These are phyloP conservation scores for Molossus molossus DNA, from an alignment of 2,797 vertebrate species.

Conservation along the genomic window DNA sequence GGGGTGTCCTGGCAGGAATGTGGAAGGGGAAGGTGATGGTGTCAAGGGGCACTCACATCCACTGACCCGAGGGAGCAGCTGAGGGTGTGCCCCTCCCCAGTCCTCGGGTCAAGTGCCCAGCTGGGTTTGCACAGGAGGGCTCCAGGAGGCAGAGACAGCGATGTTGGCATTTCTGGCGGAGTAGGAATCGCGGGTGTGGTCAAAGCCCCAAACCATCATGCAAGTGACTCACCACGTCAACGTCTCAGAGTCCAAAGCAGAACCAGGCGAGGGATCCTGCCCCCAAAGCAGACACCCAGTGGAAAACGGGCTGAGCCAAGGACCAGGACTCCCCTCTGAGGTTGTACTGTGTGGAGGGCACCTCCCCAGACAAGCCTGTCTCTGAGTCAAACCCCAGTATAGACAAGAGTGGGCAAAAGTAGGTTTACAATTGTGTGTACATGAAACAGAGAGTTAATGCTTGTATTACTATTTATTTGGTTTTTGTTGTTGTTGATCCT, in stretches of 20 bases:
- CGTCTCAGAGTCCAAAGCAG: too few relatives aligned
- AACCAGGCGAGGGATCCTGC: not conserved
- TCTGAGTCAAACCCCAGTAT: not conserved
- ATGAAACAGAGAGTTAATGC: not conserved
- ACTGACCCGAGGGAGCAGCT: fast-evolving
- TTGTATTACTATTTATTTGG: not conserved
- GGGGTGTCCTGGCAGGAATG: fast-evolving
- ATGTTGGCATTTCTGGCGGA: fast-evolving
- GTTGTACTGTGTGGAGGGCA: fast-evolving
- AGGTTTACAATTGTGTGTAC: not conserved
- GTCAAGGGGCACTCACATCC: not conserved
- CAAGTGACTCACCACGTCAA: not conserved
- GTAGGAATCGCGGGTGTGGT: not conserved
- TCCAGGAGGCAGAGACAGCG: not conserved
- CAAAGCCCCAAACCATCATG: not conserved
- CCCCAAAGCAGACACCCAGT: not conserved
- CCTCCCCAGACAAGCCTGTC: not conserved
- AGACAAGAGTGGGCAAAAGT: not conserved
- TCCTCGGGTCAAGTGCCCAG: fast-evolving
- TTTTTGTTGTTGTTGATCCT: too few relatives aligned
- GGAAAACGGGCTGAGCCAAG: fast-evolving
- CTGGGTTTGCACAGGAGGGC: not conserved
- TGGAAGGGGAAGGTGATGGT: fast-evolving
- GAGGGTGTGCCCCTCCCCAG: not conserved
- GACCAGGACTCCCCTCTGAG: fast-evolving